Base-by-base conservation (phyloP, 2,113 vertebrate genomes). In the Ammospiza caudacuta region DNA sequence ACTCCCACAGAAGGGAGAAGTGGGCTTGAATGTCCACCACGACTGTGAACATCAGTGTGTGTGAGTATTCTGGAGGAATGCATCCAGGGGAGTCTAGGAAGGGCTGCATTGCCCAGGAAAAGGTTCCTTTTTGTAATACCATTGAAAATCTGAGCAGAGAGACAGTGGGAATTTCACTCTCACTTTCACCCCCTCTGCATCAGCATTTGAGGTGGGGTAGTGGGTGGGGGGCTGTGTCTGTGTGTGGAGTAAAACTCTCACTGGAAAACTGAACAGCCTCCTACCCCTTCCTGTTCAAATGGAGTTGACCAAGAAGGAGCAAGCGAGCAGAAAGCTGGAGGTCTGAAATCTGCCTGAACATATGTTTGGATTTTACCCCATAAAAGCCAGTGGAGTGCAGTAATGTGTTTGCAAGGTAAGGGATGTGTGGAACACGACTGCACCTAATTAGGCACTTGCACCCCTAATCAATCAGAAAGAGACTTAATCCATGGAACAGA, bases 371-470 rank as follows among this genome's bases (percentile, higher is more conserved):
- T 82, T 63, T 79, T 35, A 63, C 44, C 29, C 22, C 6, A 2
- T 73, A 46, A 73, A 55, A 55, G 31, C 41, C 20, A 27, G 8
- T 3, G 20, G 25, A 39, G 22, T 7, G 29, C 27, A 43, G 49
- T n/a, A 13, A 52, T 7, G 20, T n/a, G 16, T 35, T 37, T 72
- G 58, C 44, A 55, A 33, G 6, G 0, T 29, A 7, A 29, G 22
- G 31, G 17, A 44, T 11, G 6, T 0, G 0, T 15, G 29, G 57
- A 83, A n/a, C 6, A n/a, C 6, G 1, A 5, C 41, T 55, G 41
- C 25, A 29, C 37, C 29, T 41, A 7, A 18, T 21, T 43, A 19
- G 46, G 7, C 22, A 43, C 28, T 54, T 39, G 15, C 9, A 10
- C 22, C 7, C 28, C 19, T 24, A 14, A 46, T 75, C 28, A 29